Evolutionary conservation across 1,140 invertebrate species (phyloP).

Genomic region (Megathymus violae): DNA sequence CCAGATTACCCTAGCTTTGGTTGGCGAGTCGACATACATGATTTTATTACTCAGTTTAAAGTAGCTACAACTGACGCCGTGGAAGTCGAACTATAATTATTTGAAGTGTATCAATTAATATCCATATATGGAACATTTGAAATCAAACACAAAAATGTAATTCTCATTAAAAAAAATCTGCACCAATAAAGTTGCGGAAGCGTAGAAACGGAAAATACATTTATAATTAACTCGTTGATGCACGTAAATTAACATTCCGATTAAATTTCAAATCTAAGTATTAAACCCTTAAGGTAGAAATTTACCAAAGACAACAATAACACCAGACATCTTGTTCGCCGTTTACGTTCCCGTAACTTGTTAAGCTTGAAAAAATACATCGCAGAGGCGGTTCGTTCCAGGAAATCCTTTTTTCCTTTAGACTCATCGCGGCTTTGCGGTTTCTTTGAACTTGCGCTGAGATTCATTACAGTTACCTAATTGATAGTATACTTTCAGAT

Average conservation of each 20-base stretch:
- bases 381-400: slow-evolving; percentile 35
- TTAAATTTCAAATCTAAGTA: background rate
- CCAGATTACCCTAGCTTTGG: too few relatives aligned
- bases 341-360: slow-evolving; percentile 9
- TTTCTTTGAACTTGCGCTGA: slow-evolving; percentile 35
- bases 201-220: slow-evolving; percentile 42
- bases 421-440: slow-evolving; percentile 31
- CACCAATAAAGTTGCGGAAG: slow-evolving; percentile 46
- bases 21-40: too few relatives aligned
- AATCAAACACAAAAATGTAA: too few relatives aligned
- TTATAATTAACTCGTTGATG: slow-evolving; percentile 36
- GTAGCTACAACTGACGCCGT: too few relatives aligned
- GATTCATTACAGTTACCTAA: slow-evolving; percentile 33
- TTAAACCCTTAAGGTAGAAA: background rate
- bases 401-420: slow-evolving; percentile 35
- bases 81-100: too few relatives aligned
- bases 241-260: background rate
- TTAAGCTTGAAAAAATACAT: slow-evolving; percentile 28
- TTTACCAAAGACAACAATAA: slow-evolving; percentile 4
- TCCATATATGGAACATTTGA: too few relatives aligned
- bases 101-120: too few relatives aligned
- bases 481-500: slow-evolving; percentile 20
- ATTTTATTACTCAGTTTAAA: too few relatives aligned
- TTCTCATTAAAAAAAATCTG: slow-evolving; percentile 38
- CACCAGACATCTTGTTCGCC: slow-evolving; percentile 24